phyloP scores from a whole-genome alignment of 2,113 vertebrate genomes.

The Danionella cerebrum region DNA sequence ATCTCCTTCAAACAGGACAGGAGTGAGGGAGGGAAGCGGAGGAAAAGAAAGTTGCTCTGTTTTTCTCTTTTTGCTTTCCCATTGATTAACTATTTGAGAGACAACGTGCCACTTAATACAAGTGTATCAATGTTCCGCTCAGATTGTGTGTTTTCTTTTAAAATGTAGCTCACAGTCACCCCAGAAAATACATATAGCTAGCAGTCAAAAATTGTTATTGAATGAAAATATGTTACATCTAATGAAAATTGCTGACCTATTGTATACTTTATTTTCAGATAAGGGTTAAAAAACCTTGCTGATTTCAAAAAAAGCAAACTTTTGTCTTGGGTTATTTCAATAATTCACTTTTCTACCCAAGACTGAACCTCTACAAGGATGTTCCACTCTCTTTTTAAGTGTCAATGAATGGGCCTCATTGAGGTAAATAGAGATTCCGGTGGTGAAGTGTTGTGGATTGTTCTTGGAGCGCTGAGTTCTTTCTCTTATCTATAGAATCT shows the following conservation, averaged over 20 bases:
- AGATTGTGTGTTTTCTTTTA: constrained; percentile 23
- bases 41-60: constrained; percentile 59
- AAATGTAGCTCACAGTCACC: neutral
- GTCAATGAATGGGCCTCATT: constrained; percentile 40
- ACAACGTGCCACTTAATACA: constrained; percentile 50
- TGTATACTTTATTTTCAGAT: no score
- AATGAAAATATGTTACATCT: no score
- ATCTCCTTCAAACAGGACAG: constrained; percentile 88
- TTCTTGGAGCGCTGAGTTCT: constrained; percentile 39
- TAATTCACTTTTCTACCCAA: no score
- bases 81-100: constrained; percentile 73
- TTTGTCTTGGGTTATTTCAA: no score
- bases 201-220: no score
- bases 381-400: constrained; percentile 20
- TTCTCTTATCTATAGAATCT: constrained; percentile 54
- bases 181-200: neutral
- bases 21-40: neutral
- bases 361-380: no score
- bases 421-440: constrained; percentile 41
- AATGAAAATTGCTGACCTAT: no score
- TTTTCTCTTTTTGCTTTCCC: constrained; percentile 49
- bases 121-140: constrained; percentile 36
- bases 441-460: constrained; percentile 37
- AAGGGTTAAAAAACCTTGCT: neutral
- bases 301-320: no score